Evolutionary conservation across 2,888 invertebrate species (phyloP), one percentile per base, ranked within the genome.

Genomic region (Leuctra nigra): DNA sequence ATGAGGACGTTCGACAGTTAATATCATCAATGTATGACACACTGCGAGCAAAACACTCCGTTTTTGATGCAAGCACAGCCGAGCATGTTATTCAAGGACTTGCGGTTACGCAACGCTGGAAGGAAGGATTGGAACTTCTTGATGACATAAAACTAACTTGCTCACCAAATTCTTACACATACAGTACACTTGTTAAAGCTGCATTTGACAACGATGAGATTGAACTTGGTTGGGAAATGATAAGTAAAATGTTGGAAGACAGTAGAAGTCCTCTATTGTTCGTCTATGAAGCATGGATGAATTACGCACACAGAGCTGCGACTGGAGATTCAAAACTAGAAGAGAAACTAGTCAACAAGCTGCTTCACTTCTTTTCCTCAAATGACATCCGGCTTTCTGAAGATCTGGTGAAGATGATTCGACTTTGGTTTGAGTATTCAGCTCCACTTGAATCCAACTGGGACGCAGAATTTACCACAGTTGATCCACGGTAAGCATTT

Each of bases 81-180:
- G 83, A 84, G 65, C 71, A 72, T 66, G 69, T 84, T 4, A 74
- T 88, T 56, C 70, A 72, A 59, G 86, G 80, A 0, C 67, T 91
- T 2, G 82, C 83, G 61, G 65, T 77, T 18, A 84, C 86, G 7
- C 68, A 75, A 55, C 72, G 80, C 61, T 89, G 87, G 86, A 75
- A 75, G 63, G 77, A 82, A 57, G 77, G 80, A 38, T 54, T 81
- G 0, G 74, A 79, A 61, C 71, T 87, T 13, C 67, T 86, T 22
- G 76, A 83, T 52, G 79, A 81, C 66, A 76, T 82, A 50, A 74
- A 78, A 66, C 41, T 78, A 9, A 74, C 74, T 22, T 63, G 69
- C 55, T 68, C 65, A 2, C 82, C 83, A 1, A 72, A 72, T 61
- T 67, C 72, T 55, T 63, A 66, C 1, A 71, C 78, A 0, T 82